Evolutionary conservation across 2,113 vertebrate genomes (phyloP), one percentile per base, ranked within the genome.

Genomic region (Manacus vitellinus): DNA sequence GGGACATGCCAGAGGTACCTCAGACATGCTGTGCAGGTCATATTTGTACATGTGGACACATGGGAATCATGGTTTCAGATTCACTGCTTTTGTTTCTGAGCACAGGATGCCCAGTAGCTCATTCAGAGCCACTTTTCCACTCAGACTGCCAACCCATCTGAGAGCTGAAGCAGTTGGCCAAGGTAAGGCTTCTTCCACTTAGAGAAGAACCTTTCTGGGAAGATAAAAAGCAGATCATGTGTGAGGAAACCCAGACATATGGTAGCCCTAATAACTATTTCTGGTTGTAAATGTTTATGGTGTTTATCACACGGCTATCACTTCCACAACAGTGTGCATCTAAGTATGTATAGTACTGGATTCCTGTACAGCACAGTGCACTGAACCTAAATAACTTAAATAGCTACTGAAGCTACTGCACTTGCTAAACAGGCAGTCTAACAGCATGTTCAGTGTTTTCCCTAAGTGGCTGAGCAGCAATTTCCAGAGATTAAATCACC

Each of bases 401-500:
- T 21, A 73, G 71, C 21, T 88, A 16, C 62, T 62, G 30, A 78
- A 91, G 51, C 18, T 66, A 31, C 43, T 44, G 10, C 20, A 54
- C 58, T 81, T 74, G 46, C 63, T 87, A 87, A 68, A 63, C 19
- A 87, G 35, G 35, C 76, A 84, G 52, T 39, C 80, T 72, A 87
- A 44, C 43, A 87, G 14, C 62, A 44, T 44, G 30, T 63, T 89
- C 51, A 72, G 5, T 67, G 39, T 85, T 78, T 71, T 51, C 47
- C 61, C 27, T 63, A 84, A 75, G 68, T 41, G 44, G 24, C 24
- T 78, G 41, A 95, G 52, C 27, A 84, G 59, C 31, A 76, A 37
- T 85, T 95, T 89, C 47, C 39, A 85, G 35, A 89, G 59, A 90
- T 89, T 47, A 92, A 86, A 81, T 35, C 30, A 52, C 19, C 12